Evolutionary conservation across 2,797 vertebrate species (phyloP).

Genomic region (Urophycis tenuis): DNA sequence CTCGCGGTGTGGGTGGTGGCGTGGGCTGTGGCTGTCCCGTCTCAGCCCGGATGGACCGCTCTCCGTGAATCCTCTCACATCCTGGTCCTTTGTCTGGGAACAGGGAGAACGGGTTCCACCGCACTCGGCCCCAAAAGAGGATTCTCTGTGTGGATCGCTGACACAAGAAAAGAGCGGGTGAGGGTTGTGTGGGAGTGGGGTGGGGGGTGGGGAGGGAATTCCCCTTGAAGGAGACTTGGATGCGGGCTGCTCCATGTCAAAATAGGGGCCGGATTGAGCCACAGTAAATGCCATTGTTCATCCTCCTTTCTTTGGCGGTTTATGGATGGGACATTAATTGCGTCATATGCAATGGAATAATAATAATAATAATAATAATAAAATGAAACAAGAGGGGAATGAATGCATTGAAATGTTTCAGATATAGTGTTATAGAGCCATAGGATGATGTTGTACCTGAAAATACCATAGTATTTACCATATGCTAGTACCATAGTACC

Average conservation of each 20-base stretch:
- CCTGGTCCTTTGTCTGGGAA: conserved; percentile 55
- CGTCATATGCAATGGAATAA: neutral
- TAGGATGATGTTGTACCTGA: neutral
- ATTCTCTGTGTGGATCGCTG: conserved; percentile 10
- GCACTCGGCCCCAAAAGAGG: conserved; percentile 46
- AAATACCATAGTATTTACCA: neutral
- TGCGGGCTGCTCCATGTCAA: neutral
- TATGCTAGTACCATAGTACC: neutral
- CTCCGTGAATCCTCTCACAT: conserved; percentile 35
- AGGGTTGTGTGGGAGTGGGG: neutral
- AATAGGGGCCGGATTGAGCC: neutral
- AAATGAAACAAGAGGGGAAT: neutral
- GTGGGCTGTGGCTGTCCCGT: conserved; percentile 13
- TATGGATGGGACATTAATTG: neutral
- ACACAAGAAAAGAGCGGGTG: conserved; percentile 21
- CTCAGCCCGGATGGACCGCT: conserved; percentile 35
- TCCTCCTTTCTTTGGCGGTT: neutral
- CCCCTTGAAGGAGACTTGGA: neutral
- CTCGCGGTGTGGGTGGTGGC: conserved; percentile 27
- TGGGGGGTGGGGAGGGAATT: neutral
- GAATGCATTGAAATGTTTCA: neutral
- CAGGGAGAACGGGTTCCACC: conserved; percentile 57
- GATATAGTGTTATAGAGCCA: neutral
- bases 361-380: too few relatives aligned
- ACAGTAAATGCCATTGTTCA: neutral